Evolutionary conservation across 2,113 vertebrate species (phyloP), one percentile per base, ranked within the genome.

Genomic region (Ploceus nigricollis): DNA sequence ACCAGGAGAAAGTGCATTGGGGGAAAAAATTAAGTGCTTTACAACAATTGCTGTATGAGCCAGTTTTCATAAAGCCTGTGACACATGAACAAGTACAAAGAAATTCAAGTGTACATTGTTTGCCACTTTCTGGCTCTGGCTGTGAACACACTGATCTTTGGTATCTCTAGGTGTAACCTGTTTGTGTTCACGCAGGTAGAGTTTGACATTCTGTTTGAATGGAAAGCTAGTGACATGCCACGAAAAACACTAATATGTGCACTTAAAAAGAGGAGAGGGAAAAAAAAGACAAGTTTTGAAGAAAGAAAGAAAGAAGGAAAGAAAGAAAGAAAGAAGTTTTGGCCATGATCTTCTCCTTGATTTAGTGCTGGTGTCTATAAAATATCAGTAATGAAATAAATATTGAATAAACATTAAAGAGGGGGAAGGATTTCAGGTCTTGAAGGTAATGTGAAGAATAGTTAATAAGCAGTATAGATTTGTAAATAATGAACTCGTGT

Each of bases 321-420:
- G 40, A 42, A 42, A 68, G 15, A 28, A 51, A 57, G 2, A 53
- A 13, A 13, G 7, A 73, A 22, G 19, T 63, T 91, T 65, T 80
- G 22, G 33, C 47, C 3, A 0, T 7, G 2, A 11, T 76, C 23
- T 23, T 73, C 44, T 56, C 18, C 56, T 64, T 85, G 35, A 47
- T 77, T 71, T 70, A 77, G 22, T 78, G 15, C 28, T 77, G 35
- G 10, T 82, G 68, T 77, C 85, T 66, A 1, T 73, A 53, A 53
- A 83, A 70, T 51, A 47, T 80, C 60, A 82, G 24, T 65, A 77
- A 54, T 47, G 15, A 94, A 94, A 73, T 91, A 87, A 82, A 73
- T 80, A 90, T 64, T 68, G 66, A 93, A 68, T 58, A 95, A 72
- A 11, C 24, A 50, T 78, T 89, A 66, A 92, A 88, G 47, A 58